phyloP scores from a whole-genome alignment of 2,113 vertebrate species.

The Castor canadensis region DNA sequence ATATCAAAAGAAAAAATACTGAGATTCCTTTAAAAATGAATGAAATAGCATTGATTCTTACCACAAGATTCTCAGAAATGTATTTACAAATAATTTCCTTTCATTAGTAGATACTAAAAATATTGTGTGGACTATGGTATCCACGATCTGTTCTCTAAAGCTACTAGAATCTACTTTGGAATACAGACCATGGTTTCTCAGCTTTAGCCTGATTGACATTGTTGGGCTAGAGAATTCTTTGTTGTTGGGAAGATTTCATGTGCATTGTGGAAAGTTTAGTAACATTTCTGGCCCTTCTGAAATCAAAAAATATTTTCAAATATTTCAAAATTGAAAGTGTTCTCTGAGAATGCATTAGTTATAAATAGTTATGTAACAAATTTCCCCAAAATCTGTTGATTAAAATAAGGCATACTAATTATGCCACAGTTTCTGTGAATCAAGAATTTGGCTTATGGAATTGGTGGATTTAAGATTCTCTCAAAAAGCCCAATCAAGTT shows the following conservation, averaged over 20 bases:
- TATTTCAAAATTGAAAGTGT: background rate
- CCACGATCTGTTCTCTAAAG: background rate
- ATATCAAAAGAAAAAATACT: conserved; percentile 15
- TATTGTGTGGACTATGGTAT: background rate
- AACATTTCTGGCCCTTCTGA: background rate
- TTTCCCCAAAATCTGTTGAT: background rate
- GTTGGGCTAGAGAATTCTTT: background rate
- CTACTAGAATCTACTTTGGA: background rate
- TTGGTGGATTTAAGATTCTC: background rate
- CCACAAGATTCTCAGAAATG: background rate
- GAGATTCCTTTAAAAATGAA: background rate
- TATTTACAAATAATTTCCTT: background rate
- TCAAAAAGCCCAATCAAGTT: background rate
- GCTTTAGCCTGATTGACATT: background rate
- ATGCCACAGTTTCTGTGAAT: background rate
- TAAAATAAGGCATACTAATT: background rate
- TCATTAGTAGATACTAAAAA: background rate
- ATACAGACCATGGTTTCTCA: background rate
- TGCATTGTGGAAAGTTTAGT: background rate
- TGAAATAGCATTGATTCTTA: background rate
- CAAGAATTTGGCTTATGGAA: background rate
- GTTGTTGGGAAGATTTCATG: background rate
- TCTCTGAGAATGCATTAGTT: background rate
- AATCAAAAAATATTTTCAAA: background rate
- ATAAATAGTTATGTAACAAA: background rate